These are phyloP conservation scores for Camponotus fellah DNA, from an alignment of 2,888 invertebrate genomes.

Conservation along the genomic window DNA sequence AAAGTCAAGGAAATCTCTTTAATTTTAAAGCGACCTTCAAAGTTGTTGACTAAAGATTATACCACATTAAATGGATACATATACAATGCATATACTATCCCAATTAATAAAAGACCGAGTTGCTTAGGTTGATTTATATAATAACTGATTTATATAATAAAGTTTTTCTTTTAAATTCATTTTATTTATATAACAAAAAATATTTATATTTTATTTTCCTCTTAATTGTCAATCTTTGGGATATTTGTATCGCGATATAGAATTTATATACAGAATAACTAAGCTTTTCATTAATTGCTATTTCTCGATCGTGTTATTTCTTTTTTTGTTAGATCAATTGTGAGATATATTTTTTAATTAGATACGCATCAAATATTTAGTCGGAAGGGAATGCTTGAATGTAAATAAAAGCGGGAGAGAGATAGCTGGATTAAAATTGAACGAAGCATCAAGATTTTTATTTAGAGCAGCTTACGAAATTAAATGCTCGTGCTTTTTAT, in stretches of 20 bases:
- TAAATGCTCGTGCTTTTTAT: slow-evolving; percentile 59
- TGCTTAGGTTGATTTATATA: neutral
- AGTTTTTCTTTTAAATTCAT: neutral
- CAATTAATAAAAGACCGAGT: neutral
- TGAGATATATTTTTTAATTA: slow-evolving; percentile 42
- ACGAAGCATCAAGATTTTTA: slow-evolving; percentile 41
- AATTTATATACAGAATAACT: neutral
- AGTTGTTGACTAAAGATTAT: slow-evolving; percentile 40
- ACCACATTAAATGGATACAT: neutral
- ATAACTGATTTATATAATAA: neutral
- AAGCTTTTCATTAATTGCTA: neutral
- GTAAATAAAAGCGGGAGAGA: slow-evolving; percentile 6
- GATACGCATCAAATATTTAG: slow-evolving; percentile 17
- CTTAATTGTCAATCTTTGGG: neutral
- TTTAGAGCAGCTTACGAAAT: slow-evolving; percentile 14
- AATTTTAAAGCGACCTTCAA: slow-evolving; percentile 10
- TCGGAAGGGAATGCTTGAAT: neutral
- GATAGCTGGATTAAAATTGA: slow-evolving; percentile 22
- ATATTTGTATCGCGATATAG: neutral
- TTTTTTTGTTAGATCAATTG: neutral
- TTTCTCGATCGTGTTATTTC: slow-evolving; percentile 9
- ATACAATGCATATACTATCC: neutral
- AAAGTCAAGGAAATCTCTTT: slow-evolving; percentile 55
- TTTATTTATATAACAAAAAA: neutral
- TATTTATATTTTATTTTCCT: neutral